phyloP scores from a whole-genome alignment of 2,113 vertebrate genomes.

The Eidolon helvum region DNA sequence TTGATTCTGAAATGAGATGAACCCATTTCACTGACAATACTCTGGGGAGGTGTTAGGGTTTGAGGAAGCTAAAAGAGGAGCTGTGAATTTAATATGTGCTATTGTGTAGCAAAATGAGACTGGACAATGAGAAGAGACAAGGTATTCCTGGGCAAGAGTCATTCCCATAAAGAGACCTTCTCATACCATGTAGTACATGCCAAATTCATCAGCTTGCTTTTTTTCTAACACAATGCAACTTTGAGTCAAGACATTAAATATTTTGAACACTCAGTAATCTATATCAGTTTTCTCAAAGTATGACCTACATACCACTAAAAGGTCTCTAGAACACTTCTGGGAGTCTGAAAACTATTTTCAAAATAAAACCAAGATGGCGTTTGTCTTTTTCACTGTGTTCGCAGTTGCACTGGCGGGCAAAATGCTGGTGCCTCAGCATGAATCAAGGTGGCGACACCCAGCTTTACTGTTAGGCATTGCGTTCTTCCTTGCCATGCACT shows the following conservation, averaged over 20 bases:
- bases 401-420: neutral
- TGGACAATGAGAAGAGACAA: neutral
- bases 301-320: neutral
- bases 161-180: neutral
- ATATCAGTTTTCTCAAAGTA: neutral
- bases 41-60: neutral
- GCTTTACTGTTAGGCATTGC: neutral
- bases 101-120: neutral
- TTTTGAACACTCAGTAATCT: neutral
- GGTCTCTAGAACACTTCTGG: neutral
- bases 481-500: neutral
- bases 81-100: neutral
- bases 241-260: neutral
- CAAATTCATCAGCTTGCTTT: neutral
- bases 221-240: neutral
- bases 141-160: neutral
- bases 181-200: neutral
- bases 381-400: neutral
- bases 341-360: neutral
- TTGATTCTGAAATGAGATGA: neutral
- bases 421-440: neutral
- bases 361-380: neutral
- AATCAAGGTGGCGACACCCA: neutral
- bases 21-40: neutral
- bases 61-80: neutral